Conservation (phyloP, 1,140 invertebrate species). For the Scaptodrosophila lebanonensis region DNA sequence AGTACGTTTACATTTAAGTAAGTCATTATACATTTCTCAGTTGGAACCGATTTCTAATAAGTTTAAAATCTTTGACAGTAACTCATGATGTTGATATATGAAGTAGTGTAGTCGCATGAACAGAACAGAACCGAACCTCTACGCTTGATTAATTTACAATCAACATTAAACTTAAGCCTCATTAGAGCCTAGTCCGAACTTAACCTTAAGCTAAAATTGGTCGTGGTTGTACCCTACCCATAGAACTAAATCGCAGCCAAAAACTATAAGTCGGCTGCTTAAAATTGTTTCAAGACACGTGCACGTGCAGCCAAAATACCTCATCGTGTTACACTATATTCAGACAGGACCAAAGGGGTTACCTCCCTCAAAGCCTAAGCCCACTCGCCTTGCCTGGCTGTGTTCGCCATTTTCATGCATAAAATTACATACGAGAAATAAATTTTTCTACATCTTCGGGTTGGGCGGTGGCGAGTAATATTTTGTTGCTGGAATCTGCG, state of each 20-base stretch:
- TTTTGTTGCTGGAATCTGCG: conserved; percentile 46
- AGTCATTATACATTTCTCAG: too few relatives aligned
- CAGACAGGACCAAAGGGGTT: conserved; percentile 1
- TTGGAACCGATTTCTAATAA: too few relatives aligned
- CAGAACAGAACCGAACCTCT: too few relatives aligned
- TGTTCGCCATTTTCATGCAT: conserved; percentile 23
- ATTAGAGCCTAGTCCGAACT: conserved; percentile 35
- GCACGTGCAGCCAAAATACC: conserved; percentile 39
- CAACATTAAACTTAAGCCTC: conserved; percentile 42
- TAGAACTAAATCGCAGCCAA: conserved; percentile 30
- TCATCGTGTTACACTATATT: conserved; percentile 6
- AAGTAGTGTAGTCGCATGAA: too few relatives aligned
- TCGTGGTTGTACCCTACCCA: conserved; percentile 1
- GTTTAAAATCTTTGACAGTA: too few relatives aligned
- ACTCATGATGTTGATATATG: too few relatives aligned
- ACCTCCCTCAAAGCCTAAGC: conserved; percentile 5
- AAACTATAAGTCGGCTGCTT: conserved; percentile 60
- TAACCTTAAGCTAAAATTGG: conserved; percentile 30
- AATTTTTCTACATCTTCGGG: conserved; percentile 52
- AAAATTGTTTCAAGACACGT: conserved; percentile 36
- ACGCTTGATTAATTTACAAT: conserved; percentile 52
- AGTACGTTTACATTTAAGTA: too few relatives aligned
- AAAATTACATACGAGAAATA: conserved; percentile 46
- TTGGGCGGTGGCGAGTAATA: conserved; percentile 23
- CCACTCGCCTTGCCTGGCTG: not conserved